phyloP scores from a whole-genome alignment of 2,797 vertebrate species.

The Ambastaia sidthimunki region DNA sequence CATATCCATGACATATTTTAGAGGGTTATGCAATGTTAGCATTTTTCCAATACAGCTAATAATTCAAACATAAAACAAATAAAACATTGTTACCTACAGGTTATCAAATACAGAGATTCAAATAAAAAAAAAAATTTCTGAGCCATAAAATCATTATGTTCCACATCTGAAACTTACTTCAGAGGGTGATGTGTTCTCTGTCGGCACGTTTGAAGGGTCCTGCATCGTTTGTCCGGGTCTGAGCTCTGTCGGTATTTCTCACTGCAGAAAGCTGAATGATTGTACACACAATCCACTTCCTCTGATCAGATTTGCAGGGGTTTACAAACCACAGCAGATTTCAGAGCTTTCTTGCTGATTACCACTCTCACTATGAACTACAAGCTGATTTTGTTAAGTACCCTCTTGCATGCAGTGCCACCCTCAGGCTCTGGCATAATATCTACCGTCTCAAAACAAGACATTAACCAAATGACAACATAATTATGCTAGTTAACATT shows the following conservation, averaged over 20 bases:
- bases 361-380: not conserved
- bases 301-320: conserved; percentile 36
- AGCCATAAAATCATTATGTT: not conserved
- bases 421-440: not conserved
- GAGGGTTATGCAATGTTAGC: not conserved
- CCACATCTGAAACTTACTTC: conserved; percentile 25
- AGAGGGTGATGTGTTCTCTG: conserved; percentile 14
- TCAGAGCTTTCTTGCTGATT: conserved; percentile 47
- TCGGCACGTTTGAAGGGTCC: not conserved
- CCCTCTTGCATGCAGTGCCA: conserved; percentile 17
- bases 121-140: too few species aligned
- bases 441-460: not conserved
- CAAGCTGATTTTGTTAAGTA: conserved; percentile 2
- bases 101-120: not conserved
- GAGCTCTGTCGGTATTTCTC: not conserved
- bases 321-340: conserved; percentile 46
- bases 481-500: conserved; percentile 25
- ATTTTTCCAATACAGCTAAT: not conserved
- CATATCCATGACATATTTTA: not conserved
- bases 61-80: not conserved
- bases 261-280: conserved; percentile 22
- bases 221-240: conserved; percentile 22
- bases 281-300: conserved; percentile 8
- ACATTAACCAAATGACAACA: conserved; percentile 32
- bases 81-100: not conserved